A percentile compares a stretch with the other conserved stretches of the same genome.
These are phyloP conservation scores for Halcyon smyrnensis DNA, from an alignment of 2,797 vertebrate species.

Conservation along the genomic window DNA sequence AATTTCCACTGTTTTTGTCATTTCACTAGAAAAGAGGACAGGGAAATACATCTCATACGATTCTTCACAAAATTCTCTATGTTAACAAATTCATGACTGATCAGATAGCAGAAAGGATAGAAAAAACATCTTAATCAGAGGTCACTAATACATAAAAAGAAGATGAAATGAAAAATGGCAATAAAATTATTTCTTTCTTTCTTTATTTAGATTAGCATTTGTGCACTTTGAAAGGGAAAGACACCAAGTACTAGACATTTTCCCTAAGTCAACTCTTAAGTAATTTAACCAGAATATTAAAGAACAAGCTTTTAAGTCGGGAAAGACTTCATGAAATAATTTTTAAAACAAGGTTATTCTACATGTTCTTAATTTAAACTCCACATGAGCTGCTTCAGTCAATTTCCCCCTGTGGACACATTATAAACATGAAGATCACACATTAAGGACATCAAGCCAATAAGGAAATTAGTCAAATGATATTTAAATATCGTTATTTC, in stretches of 20 bases:
- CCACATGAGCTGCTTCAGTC: not conserved
- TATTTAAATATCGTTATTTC: not conserved
- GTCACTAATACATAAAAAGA: not conserved
- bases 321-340: not conserved
- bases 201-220: not conserved
- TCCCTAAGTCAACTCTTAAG: not conserved
- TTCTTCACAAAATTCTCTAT: not conserved
- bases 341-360: not conserved
- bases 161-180: not conserved
- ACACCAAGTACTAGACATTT: not conserved
- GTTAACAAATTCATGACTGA: not conserved
- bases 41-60: slow-evolving; percentile 2
- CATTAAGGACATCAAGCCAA: not conserved
- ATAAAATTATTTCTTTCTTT: not conserved
- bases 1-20: slow-evolving; percentile 92
- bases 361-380: not conserved
- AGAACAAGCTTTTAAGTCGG: not conserved
- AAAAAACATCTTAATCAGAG: not conserved
- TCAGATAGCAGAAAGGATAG: not conserved
- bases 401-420: not conserved
- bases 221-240: not conserved
- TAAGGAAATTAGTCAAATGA: not conserved
- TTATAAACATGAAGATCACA: not conserved
- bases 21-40: slow-evolving; percentile 77
- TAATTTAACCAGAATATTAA: slow-evolving; percentile 5